Conservation (phyloP, 1,140 invertebrate species). For the Potamilus streckersoni region DNA sequence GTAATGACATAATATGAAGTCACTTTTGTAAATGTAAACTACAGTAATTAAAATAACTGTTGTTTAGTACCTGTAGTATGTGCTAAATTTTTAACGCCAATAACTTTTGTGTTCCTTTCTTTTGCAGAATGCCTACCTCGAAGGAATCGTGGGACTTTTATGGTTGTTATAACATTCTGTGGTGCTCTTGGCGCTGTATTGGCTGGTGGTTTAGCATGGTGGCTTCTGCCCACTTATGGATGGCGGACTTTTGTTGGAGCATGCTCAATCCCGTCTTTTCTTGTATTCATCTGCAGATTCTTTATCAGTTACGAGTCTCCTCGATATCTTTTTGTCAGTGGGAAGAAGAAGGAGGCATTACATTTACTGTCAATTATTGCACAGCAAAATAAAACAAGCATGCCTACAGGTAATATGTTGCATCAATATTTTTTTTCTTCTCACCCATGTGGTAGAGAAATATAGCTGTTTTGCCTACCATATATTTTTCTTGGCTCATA, state of each 20-base stretch:
- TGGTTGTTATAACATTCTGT: constrained; percentile 59
- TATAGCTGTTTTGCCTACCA: too few relatives aligned
- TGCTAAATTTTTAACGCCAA: not conserved
- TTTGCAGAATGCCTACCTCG: constrained; percentile 58
- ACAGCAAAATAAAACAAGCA: constrained; percentile 34
- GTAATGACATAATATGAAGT: too few relatives aligned
- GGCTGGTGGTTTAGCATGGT: constrained; percentile 54
- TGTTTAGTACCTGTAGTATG: too few relatives aligned
- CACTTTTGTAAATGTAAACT: too few relatives aligned
- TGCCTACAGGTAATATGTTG: constrained; percentile 38
- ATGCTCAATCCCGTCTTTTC: constrained; percentile 47
- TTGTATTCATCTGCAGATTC: constrained; percentile 40
- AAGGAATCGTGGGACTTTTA: constrained; percentile 48
- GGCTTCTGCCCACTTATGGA: constrained; percentile 44
- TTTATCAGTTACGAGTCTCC: constrained; percentile 51
- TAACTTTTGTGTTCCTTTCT: constrained; percentile 1
- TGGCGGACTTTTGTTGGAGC: constrained; percentile 58
- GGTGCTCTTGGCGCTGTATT: constrained; percentile 55
- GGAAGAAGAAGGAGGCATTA: constrained; percentile 34
- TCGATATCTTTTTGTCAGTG: constrained; percentile 52
- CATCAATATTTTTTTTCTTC: not conserved
- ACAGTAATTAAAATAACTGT: too few relatives aligned
- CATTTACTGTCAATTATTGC: constrained; percentile 50
- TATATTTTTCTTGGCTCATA: too few relatives aligned
- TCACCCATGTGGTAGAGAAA: too few relatives aligned